phyloP scores from a whole-genome alignment of 2,888 invertebrate genomes.

The Temnothorax rugatulus region DNA sequence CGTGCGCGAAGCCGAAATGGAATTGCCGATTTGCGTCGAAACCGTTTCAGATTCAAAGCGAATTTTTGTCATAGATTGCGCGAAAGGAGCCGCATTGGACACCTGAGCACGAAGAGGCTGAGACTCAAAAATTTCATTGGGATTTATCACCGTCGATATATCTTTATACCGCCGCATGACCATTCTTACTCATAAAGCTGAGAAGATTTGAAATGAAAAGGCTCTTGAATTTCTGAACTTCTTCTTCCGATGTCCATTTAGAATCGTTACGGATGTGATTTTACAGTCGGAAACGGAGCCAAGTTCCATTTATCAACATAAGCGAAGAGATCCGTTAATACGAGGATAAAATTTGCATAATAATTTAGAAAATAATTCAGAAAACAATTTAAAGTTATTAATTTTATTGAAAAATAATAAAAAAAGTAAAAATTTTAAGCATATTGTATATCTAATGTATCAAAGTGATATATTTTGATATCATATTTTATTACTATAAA shows the following conservation, averaged over 20 bases:
- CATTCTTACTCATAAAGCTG: constrained; percentile 19
- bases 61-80: constrained; percentile 26
- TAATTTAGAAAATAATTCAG: background rate
- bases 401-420: background rate
- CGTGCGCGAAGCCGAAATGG: constrained; percentile 6
- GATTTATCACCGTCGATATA: constrained; percentile 28
- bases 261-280: constrained; percentile 22
- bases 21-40: constrained; percentile 15
- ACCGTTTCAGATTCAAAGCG: constrained; percentile 20
- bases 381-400: background rate
- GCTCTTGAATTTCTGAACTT: constrained; percentile 13
- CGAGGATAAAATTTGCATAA: background rate
- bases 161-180: constrained; percentile 2
- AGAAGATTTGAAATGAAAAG: background rate
- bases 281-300: background rate
- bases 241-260: background rate
- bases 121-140: constrained; percentile 27
- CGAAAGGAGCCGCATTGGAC: constrained; percentile 6
- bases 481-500: background rate
- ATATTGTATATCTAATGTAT: background rate
- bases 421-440: background rate
- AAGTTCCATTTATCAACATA: background rate
- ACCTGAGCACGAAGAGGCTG: background rate
- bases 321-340: background rate
- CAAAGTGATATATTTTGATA: background rate